A percentile compares a stretch with the other conserved stretches of the same genome.
Conservation (phyloP, 1,140 invertebrate species). For the Cyclina sinensis region DNA sequence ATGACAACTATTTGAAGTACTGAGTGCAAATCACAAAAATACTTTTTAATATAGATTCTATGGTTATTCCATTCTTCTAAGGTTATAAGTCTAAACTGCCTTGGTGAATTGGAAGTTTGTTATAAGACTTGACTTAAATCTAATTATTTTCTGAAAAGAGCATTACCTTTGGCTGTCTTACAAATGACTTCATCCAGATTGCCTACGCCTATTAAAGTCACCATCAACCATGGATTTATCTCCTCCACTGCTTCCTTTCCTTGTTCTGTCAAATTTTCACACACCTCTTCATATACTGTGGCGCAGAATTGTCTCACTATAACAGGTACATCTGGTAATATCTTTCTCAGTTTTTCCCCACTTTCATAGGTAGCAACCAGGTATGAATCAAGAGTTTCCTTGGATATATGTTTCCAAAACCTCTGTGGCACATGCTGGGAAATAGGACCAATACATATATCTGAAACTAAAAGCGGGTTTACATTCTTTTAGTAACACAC, state of each 20-base stretch:
- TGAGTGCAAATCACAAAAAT: too few relatives aligned
- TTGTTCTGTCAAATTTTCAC: slow-evolving; percentile 54
- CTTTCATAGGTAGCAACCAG: slow-evolving; percentile 55
- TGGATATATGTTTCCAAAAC: slow-evolving; percentile 53
- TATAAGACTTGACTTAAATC: too few relatives aligned
- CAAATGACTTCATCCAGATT: too few relatives aligned
- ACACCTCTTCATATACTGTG: slow-evolving; percentile 53
- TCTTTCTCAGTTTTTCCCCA: slow-evolving; percentile 57
- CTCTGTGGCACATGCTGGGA: slow-evolving; percentile 54
- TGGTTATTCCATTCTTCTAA: too few relatives aligned
- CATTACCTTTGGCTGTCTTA: too few relatives aligned
- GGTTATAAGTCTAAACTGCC: too few relatives aligned
- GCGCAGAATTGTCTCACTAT: slow-evolving; percentile 55
- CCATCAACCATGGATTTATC: slow-evolving; percentile 57
- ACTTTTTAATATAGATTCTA: too few relatives aligned
- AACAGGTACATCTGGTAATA: slow-evolving; percentile 60
- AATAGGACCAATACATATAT: slow-evolving; percentile 53
- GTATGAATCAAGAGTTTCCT: too few relatives aligned
- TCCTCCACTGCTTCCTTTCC: slow-evolving; percentile 48
- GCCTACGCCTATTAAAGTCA: slow-evolving; percentile 52
- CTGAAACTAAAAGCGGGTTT: slow-evolving; percentile 54
- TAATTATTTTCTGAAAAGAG: too few relatives aligned
- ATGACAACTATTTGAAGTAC: too few relatives aligned
- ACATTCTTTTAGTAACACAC: slow-evolving; percentile 51
- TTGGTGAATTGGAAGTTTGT: too few relatives aligned